Percentiles rank a stretch among this genome's conserved stretches.
Evolutionary conservation across 2,797 vertebrate species (phyloP).

Genomic region (Neosilurus hyrtlii): DNA sequence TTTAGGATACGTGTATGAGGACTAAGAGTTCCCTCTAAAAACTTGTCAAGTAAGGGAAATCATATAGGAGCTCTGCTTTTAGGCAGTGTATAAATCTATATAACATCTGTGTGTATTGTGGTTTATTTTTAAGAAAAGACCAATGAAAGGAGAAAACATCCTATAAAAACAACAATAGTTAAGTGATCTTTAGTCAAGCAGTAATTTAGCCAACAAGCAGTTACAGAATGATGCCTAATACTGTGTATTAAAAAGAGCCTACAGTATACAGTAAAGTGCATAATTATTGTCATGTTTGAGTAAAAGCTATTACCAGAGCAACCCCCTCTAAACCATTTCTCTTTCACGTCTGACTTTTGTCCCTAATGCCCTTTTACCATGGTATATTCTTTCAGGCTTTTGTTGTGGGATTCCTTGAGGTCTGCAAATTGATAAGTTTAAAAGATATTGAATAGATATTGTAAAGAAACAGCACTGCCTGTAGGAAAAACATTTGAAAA

Average conservation of each 20-base stretch:
- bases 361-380: neutral
- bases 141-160: neutral
- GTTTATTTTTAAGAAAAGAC: neutral
- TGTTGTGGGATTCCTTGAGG: neutral
- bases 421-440: neutral
- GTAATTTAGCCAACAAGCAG: neutral
- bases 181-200: neutral
- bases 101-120: too few species aligned
- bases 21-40: too few species aligned
- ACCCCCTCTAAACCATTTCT: neutral
- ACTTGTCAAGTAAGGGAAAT: too few species aligned
- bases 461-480: neutral
- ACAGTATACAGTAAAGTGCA: neutral
- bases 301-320: neutral
- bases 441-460: neutral
- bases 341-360: neutral
- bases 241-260: neutral
- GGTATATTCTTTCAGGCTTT: neutral
- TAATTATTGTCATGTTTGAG: neutral
- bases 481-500: neutral
- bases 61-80: too few species aligned
- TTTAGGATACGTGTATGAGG: too few species aligned
- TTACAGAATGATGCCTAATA: neutral
- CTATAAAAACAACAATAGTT: neutral
- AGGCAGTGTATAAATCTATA: too few species aligned